phyloP scores from a whole-genome alignment of 2,797 vertebrate species.

The Zalophus californianus region DNA sequence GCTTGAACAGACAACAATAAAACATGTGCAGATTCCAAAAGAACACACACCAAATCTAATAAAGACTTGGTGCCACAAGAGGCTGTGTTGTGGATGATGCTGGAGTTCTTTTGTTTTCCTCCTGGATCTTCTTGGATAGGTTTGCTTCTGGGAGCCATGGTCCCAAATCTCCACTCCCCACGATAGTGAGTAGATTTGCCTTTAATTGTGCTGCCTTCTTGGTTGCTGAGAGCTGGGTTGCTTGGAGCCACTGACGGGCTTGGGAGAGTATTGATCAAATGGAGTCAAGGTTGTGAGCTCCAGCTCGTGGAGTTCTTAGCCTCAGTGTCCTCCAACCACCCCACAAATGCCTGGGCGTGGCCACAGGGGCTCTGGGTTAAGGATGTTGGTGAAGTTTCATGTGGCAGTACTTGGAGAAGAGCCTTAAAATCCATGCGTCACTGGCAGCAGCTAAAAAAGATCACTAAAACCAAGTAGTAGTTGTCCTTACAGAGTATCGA shows the following conservation, averaged over 20 bases:
- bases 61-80: constrained; percentile 62
- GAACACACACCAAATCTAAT: constrained; percentile 76
- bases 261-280: background rate
- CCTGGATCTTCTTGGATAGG: background rate
- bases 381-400: background rate
- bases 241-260: background rate
- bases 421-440: background rate
- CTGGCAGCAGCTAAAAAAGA: background rate
- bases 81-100: background rate
- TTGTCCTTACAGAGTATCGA: background rate
- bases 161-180: background rate
- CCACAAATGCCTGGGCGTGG: background rate
- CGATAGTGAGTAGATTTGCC: background rate
- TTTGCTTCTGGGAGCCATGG: constrained; percentile 36
- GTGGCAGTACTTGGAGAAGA: background rate
- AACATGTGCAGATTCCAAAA: constrained; percentile 76
- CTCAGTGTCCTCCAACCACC: background rate
- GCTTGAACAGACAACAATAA: constrained; percentile 77
- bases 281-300: background rate
- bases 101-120: constrained; percentile 47
- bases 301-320: fast-evolving
- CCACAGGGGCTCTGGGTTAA: background rate
- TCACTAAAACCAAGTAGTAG: background rate
- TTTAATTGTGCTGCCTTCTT: background rate
- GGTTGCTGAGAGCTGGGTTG: background rate